Conservation (phyloP, 1,140 invertebrate species). For the Periplaneta americana region DNA sequence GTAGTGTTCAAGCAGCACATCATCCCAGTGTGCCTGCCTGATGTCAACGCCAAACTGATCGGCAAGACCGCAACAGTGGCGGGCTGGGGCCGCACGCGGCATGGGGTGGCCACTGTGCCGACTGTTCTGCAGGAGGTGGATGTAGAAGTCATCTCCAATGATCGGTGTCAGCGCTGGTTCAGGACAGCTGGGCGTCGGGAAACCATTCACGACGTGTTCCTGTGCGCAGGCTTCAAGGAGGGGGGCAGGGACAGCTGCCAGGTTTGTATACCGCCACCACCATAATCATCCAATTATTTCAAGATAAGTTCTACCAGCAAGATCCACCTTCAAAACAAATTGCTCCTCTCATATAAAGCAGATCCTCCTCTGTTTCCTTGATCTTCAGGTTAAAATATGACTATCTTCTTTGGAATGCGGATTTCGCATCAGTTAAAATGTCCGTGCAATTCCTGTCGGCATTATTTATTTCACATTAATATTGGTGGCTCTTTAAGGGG, state of each 20-base stretch:
- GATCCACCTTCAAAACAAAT: too few relatives aligned
- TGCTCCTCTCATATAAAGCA: too few relatives aligned
- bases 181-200: constrained; percentile 79
- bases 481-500: too few relatives aligned
- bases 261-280: too few relatives aligned
- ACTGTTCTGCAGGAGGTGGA: constrained; percentile 54
- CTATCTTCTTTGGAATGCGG: too few relatives aligned
- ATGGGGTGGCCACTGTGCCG: constrained; percentile 43
- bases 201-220: constrained; percentile 88
- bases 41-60: constrained; percentile 63
- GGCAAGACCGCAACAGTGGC: constrained; percentile 83
- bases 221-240: constrained; percentile 89
- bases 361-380: too few relatives aligned
- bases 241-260: constrained; percentile 54
- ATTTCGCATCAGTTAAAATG: too few relatives aligned
- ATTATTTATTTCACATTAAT: too few relatives aligned
- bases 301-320: too few relatives aligned
- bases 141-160: constrained; percentile 86
- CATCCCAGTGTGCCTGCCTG: constrained; percentile 77
- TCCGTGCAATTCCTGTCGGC: too few relatives aligned
- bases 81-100: constrained; percentile 82
- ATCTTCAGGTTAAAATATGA: too few relatives aligned
- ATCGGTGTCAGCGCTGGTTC: constrained; percentile 88
- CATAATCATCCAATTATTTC: too few relatives aligned
- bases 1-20: constrained; percentile 86